A percentile compares a stretch with the other conserved stretches of the same genome.
Evolutionary conservation across 2,888 invertebrate genomes (phyloP).

Genomic region (Reticulitermes lucifugus): DNA sequence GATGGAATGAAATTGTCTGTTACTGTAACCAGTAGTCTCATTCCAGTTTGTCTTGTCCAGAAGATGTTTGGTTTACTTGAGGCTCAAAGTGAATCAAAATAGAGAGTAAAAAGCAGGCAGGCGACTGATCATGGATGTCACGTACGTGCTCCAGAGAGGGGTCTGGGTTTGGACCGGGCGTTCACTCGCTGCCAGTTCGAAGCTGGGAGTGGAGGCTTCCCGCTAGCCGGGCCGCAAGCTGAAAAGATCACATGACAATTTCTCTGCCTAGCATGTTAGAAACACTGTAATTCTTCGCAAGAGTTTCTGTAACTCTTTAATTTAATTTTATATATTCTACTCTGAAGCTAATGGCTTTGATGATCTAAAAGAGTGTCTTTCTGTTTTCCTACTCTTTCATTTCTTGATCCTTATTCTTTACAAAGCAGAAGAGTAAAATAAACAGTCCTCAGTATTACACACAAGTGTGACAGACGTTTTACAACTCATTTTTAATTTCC

Average conservation of each 20-base stretch:
- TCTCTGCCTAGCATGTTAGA: constrained; percentile 22
- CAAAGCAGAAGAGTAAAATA: too few species aligned
- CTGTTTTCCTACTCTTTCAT: too few species aligned
- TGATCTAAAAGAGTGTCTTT: too few species aligned
- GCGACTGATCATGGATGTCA: constrained; percentile 35
- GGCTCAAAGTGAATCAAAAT: constrained; percentile 1
- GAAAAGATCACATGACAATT: constrained; percentile 46
- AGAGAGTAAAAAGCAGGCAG: constrained; percentile 28
- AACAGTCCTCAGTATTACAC: too few species aligned
- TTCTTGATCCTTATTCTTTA: too few species aligned
- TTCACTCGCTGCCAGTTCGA: constrained; percentile 37
- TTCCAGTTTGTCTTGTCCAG: neutral
- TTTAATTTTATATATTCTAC: too few species aligned
- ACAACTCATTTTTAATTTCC: too few species aligned
- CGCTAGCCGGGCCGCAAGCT: constrained; percentile 48
- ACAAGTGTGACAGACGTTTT: too few species aligned
- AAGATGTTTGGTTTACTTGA: constrained; percentile 22
- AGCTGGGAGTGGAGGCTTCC: constrained; percentile 42
- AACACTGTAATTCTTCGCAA: neutral
- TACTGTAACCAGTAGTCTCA: too few species aligned
- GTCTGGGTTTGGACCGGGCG: constrained; percentile 16
- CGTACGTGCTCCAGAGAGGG: constrained; percentile 46
- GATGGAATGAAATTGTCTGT: too few species aligned
- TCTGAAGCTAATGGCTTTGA: too few species aligned
- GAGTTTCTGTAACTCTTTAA: neutral